A percentile compares a stretch with the other conserved stretches of the same genome.
These are phyloP conservation scores for Muraenolepis orangiensis DNA, from an alignment of 2,797 vertebrate species.

Conservation along the genomic window DNA sequence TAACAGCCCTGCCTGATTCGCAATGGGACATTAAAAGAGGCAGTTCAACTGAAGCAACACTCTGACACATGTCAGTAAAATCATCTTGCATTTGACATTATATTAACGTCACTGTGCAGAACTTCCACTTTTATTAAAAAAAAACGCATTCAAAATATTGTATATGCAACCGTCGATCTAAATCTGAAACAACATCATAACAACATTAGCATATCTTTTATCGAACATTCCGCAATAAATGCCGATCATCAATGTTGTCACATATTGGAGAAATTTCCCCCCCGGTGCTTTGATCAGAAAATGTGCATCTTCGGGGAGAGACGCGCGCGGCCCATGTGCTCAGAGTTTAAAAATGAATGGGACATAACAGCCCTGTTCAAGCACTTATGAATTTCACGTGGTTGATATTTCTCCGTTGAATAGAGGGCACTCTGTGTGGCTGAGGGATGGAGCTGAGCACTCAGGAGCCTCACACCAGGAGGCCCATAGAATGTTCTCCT, in stretches of 20 bases:
- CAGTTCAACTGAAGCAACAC: not conserved
- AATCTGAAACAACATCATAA: not conserved
- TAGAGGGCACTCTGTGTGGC: constrained; percentile 64
- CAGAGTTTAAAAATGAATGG: constrained; percentile 76
- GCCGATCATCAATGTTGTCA: constrained; percentile 60
- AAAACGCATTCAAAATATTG: constrained; percentile 33
- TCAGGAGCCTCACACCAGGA: constrained; percentile 67
- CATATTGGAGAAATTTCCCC: constrained; percentile 58
- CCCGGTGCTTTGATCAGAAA: constrained; percentile 54
- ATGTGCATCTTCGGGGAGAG: constrained; percentile 67
- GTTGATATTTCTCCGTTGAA: constrained; percentile 76
- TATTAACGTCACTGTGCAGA: constrained; percentile 17
- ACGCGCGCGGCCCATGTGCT: constrained; percentile 56
- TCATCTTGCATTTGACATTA: constrained; percentile 45
- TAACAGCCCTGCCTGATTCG: not conserved
- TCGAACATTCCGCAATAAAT: constrained; percentile 41
- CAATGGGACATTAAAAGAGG: not conserved
- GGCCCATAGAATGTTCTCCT: constrained; percentile 54
- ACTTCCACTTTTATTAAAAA: constrained; percentile 15
- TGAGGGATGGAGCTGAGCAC: constrained; percentile 59
- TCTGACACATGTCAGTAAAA: constrained; percentile 41
- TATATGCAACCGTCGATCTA: constrained; percentile 39
- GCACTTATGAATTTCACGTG: constrained; percentile 71
- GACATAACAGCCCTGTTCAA: constrained; percentile 72
- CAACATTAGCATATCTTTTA: constrained; percentile 39